Conservation (phyloP, 2,888 invertebrate genomes). For the Phyllotreta cruciferae region DNA sequence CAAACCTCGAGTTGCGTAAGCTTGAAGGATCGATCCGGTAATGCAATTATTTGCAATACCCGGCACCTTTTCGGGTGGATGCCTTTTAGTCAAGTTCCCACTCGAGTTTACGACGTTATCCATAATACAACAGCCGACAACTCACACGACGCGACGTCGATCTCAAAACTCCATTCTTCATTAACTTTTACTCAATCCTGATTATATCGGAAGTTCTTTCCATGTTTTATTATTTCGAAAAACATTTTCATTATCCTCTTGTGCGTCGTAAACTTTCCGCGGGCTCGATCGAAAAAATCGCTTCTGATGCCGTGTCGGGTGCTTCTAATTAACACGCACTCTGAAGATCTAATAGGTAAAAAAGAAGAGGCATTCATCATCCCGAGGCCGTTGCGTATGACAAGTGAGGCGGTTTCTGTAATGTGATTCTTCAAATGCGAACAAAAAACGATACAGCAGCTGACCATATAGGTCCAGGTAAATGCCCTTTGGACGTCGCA, state of each 20-base stretch:
- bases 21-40: constrained; percentile 50
- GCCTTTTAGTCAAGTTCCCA: constrained; percentile 56
- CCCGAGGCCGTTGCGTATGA: constrained; percentile 42
- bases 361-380: constrained; percentile 46
- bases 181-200: too few relatives aligned
- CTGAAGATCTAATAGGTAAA: constrained; percentile 15
- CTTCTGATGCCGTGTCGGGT: too few relatives aligned
- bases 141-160: too few relatives aligned
- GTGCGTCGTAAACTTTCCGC: too few relatives aligned
- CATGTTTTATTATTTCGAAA: too few relatives aligned
- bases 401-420: constrained; percentile 46
- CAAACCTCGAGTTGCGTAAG: constrained; percentile 40
- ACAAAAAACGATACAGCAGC: constrained; percentile 19
- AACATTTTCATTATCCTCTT: too few relatives aligned
- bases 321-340: background rate
- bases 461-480: constrained; percentile 23
- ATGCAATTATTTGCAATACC: constrained; percentile 54
- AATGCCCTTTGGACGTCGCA: constrained; percentile 8
- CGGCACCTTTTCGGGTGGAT: constrained; percentile 52
- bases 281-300: too few relatives aligned
- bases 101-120: constrained; percentile 55
- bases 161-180: too few relatives aligned
- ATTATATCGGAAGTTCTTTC: too few relatives aligned
- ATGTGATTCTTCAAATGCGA: constrained; percentile 40
- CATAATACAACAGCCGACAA: constrained; percentile 50